Base-by-base conservation (phyloP, 1,140 invertebrate genomes). In the Papilio machaon region DNA sequence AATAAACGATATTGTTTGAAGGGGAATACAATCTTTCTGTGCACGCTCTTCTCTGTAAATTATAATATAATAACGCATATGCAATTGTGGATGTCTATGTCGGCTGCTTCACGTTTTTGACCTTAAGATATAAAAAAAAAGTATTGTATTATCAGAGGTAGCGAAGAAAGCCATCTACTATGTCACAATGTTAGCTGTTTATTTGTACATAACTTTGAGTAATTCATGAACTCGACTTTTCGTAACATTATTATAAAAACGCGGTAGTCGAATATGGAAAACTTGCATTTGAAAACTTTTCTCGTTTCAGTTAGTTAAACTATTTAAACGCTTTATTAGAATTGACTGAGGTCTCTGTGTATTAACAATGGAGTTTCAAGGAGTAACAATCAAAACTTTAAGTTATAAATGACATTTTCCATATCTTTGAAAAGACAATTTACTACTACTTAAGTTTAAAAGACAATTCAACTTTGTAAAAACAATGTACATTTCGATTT, bases 301-400 rank as follows among this genome's bases (percentile, higher is more conserved):
- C 64, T 70, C 64, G 30, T 70, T 38, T 35, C 64, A 70, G 64
- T 35, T 15, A 38, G 30, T 70, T 70, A 38, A 38, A 70, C 23
- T 70, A 70, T 30, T 70, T 70, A 35, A 70, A 35, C 64, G 30
- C 64, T 70, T 70, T 70, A 70, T 70, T 70, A 7, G 30, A 35
- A 30, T 70, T 70, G 30, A 35, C 23, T 35, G 30, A 23, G 23
- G 11, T 64, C 60, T 54, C 13, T 11, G 19, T 38, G 64, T 15
- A 70, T 70, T 38, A 70, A 38, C 11, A 70, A 38, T 70, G 30
- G 30, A 70, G 64, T 70, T 70, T 70, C 30, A 30, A 23, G 30
- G 60, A 64, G 11, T 70, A 70, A 70, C 60, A 64, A 64, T 64
- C 19, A 64, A 64, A 64, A 64, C 19, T 64, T 64, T 70, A 70